Percentiles rank a stretch among this genome's conserved stretches.
Evolutionary conservation across 2,113 vertebrate genomes (phyloP).

Genomic region (Megaceryle maxima): DNA sequence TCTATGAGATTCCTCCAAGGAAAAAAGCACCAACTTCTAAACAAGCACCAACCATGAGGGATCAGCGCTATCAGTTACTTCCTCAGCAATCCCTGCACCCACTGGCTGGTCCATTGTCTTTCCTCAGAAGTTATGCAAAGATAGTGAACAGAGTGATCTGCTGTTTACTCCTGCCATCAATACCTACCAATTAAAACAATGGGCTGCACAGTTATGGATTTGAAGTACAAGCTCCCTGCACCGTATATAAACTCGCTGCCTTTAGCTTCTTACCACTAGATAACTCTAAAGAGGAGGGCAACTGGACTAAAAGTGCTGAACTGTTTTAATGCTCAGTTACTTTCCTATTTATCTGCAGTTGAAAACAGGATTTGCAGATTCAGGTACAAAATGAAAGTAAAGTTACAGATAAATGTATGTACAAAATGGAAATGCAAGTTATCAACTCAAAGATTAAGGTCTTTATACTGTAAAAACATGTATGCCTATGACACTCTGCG

Average conservation of each 20-base stretch:
- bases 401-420: neutral
- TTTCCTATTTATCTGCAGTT: neutral
- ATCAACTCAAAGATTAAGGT: neutral
- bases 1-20: neutral
- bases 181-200: neutral
- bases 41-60: neutral
- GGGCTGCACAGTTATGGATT: neutral
- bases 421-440: neutral
- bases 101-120: neutral
- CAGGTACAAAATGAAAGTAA: neutral
- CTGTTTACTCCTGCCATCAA: neutral
- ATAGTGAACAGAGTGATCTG: rapidly evolving
- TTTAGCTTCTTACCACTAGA: neutral
- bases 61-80: neutral
- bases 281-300: neutral
- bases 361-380: neutral
- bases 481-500: neutral
- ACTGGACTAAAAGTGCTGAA: neutral
- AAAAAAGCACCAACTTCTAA: neutral
- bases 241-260: neutral
- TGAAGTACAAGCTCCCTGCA: neutral
- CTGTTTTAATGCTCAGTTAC: neutral
- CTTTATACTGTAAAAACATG: neutral
- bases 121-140: neutral
- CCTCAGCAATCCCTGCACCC: neutral